A percentile compares a stretch with the other conserved stretches of the same genome.
Conservation (phyloP, 1,140 invertebrate species). For the Medauroidea extradentata region DNA sequence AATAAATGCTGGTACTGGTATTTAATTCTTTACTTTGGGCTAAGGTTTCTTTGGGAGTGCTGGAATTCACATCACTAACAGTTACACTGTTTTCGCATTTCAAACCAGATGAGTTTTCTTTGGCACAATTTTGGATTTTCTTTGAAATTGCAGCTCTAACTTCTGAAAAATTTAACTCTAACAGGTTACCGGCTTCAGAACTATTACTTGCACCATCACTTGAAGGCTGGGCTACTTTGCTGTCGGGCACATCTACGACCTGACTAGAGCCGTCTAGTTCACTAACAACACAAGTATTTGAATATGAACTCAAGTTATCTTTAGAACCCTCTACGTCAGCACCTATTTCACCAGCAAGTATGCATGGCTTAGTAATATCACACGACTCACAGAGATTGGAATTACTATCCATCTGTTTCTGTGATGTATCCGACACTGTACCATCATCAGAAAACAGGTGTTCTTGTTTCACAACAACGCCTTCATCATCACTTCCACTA, state of each 20-base stretch:
- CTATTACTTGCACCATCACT: neutral
- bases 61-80: no score
- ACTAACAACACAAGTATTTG: neutral
- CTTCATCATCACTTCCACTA: neutral
- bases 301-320: neutral
- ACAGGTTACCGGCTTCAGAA: neutral
- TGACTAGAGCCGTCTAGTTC: neutral
- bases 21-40: no score
- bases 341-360: no score
- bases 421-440: neutral
- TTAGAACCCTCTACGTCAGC: neutral
- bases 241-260: neutral
- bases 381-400: conserved; percentile 2
- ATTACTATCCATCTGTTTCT: conserved; percentile 6
- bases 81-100: no score
- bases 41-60: no score
- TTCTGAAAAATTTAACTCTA: no score
- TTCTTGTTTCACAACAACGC: neutral
- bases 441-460: neutral
- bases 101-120: no score
- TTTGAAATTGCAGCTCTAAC: no score
- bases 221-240: neutral
- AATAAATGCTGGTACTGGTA: no score
- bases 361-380: neutral
- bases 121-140: no score